Percentiles rank a stretch among this genome's conserved stretches.
phyloP scores from a whole-genome alignment of 2,888 invertebrate genomes.

The Lacanobia wlatinum region DNA sequence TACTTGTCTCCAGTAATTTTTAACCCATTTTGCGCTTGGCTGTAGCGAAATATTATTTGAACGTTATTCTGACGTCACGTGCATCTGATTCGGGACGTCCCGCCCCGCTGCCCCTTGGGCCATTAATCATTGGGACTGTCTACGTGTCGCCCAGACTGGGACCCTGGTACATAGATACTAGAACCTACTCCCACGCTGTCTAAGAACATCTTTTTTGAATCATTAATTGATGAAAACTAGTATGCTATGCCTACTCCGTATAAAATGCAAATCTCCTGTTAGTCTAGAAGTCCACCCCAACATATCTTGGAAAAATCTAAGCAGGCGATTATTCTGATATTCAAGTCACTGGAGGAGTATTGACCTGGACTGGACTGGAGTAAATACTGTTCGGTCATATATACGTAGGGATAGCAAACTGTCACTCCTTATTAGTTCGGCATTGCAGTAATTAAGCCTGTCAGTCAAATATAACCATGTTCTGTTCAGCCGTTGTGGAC shows the following conservation, averaged over 20 bases:
- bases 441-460: slow-evolving; percentile 58
- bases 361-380: not conserved
- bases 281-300: not conserved
- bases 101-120: slow-evolving; percentile 74
- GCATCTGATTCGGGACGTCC: slow-evolving; percentile 83
- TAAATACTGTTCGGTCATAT: not conserved
- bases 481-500: slow-evolving; percentile 39
- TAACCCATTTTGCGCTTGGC: slow-evolving; percentile 68
- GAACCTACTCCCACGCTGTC: slow-evolving; percentile 44
- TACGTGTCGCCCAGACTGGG: slow-evolving; percentile 80
- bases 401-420: slow-evolving; percentile 25
- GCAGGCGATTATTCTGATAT: slow-evolving; percentile 15
- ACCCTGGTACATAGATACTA: slow-evolving; percentile 53
- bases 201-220: slow-evolving; percentile 40
- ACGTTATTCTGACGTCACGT: slow-evolving; percentile 85
- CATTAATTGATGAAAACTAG: slow-evolving; percentile 25
- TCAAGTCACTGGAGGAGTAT: not conserved
- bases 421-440: slow-evolving; percentile 56
- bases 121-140: slow-evolving; percentile 84
- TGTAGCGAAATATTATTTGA: slow-evolving; percentile 79
- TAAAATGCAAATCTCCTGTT: not conserved
- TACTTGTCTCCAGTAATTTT: slow-evolving; percentile 66
- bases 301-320: not conserved
- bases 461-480: slow-evolving; percentile 55
- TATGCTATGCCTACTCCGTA: not conserved